phyloP scores from a whole-genome alignment of 2,113 vertebrate genomes.

The Phalacrocorax carbo region DNA sequence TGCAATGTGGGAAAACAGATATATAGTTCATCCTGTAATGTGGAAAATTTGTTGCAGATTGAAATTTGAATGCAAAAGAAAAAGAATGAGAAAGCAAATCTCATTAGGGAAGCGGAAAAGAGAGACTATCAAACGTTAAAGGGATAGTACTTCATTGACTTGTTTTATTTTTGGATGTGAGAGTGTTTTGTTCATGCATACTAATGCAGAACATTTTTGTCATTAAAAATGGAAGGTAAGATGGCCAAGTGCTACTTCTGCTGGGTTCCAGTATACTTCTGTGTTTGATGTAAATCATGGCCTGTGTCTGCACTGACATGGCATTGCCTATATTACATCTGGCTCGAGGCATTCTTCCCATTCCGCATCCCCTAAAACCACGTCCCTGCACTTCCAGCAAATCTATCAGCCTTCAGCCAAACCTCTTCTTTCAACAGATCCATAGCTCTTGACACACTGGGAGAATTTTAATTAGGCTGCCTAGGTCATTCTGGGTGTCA shows the following conservation, averaged over 20 bases:
- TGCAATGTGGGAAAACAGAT: conserved; percentile 43
- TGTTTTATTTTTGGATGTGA: not conserved
- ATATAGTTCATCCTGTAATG: conserved; percentile 34
- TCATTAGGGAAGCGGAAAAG: not conserved
- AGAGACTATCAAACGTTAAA: conserved; percentile 14
- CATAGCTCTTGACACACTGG: not conserved
- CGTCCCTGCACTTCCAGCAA: not conserved
- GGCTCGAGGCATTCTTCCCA: not conserved
- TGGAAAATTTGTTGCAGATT: conserved; percentile 35
- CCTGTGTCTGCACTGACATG: not conserved
- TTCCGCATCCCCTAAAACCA: not conserved
- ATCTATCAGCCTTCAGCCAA: not conserved
- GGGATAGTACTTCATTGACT: not conserved
- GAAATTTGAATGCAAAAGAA: conserved; percentile 35
- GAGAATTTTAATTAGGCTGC: not conserved
- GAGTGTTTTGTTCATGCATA: not conserved
- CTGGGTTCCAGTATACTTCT: not conserved
- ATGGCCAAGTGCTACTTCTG: not conserved
- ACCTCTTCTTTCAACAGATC: not conserved
- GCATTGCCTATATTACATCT: not conserved
- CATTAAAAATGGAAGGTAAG: not conserved
- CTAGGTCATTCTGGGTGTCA: not conserved
- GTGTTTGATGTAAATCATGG: not conserved
- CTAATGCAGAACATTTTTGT: not conserved
- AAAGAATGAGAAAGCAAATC: conserved; percentile 11